Conservation (phyloP, 2,113 vertebrate genomes). For the Alces alces region DNA sequence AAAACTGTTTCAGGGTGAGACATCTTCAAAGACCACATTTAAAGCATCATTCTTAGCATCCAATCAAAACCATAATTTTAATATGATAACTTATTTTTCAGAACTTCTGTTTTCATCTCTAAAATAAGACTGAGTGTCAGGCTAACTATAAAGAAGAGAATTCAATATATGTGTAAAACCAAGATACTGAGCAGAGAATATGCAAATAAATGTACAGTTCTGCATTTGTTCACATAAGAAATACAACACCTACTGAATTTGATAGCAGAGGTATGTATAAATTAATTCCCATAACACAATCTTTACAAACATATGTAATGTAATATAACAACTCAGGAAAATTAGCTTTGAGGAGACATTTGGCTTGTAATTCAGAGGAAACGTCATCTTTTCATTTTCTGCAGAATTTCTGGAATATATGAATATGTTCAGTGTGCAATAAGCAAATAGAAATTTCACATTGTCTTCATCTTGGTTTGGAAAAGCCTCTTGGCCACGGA, state of each 20-base stretch:
- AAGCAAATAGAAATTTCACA: constrained; percentile 45
- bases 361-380: neutral
- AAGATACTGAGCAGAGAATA: neutral
- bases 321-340: neutral
- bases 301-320: neutral
- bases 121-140: neutral
- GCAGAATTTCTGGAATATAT: neutral
- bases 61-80: constrained; percentile 6
- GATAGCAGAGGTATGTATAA: neutral
- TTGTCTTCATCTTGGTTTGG: constrained; percentile 35
- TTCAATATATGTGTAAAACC: neutral
- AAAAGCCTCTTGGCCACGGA: constrained; percentile 36
- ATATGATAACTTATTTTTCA: neutral
- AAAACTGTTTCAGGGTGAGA: neutral
- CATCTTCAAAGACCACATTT: neutral
- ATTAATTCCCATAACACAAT: neutral
- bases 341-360: neutral
- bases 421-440: neutral
- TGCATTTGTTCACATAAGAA: neutral
- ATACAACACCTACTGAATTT: neutral
- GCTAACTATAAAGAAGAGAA: constrained; percentile 12
- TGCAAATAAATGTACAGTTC: neutral
- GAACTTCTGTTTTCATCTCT: neutral
- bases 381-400: neutral
- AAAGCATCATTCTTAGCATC: neutral